Conservation (phyloP, 2,113 vertebrate genomes). For the Rafetus swinhoei region DNA sequence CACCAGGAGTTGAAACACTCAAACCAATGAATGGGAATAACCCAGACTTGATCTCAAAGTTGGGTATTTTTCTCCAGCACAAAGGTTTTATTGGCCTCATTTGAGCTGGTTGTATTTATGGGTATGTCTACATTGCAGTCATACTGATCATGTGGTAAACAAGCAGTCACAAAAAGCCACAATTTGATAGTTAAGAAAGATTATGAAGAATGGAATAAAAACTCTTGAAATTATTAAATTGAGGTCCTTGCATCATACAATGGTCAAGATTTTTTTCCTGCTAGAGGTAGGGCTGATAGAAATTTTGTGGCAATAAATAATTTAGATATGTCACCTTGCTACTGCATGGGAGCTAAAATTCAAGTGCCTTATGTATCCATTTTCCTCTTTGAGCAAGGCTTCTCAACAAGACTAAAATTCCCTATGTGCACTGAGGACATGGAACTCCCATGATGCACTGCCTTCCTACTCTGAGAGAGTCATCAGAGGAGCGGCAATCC, state of each 20-base stretch:
- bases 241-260: neutral
- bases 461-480: neutral
- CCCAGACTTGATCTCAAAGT: neutral
- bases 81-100: neutral
- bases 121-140: neutral
- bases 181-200: too few species aligned
- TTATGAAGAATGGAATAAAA: too few species aligned
- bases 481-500: neutral
- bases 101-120: neutral
- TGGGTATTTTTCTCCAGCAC: neutral
- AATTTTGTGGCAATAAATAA: neutral
- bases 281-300: neutral
- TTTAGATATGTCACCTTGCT: neutral
- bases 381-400: neutral
- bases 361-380: neutral
- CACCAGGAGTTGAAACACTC: rapidly evolving
- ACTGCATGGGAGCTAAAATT: neutral
- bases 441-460: neutral
- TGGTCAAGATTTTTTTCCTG: neutral
- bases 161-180: neutral
- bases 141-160: neutral
- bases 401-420: neutral
- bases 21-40: neutral
- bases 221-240: neutral
- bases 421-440: neutral